Conservation (phyloP, 30 jellyfish, hydroid and myxozoan genomes). For the Nemopilema nomurai region DNA sequence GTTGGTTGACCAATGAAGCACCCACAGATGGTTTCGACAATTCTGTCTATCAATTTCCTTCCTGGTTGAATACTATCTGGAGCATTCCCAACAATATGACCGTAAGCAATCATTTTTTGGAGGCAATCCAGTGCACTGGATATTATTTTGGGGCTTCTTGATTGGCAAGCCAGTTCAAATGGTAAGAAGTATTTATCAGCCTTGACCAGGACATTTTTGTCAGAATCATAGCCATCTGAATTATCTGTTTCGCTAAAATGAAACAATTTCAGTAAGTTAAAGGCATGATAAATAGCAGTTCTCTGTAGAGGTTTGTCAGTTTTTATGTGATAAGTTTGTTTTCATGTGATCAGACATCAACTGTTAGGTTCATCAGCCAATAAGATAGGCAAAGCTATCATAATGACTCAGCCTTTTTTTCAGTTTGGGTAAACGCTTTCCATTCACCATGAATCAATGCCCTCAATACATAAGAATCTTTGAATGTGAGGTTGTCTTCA, state of each 20-base stretch:
- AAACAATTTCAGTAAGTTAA: no score
- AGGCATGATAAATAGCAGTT: no score
- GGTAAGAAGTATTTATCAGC: constrained; percentile 94
- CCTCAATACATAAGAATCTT: no score
- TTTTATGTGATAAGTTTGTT: no score
- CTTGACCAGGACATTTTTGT: constrained; percentile 45
- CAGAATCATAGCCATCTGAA: constrained; percentile 53
- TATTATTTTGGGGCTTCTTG: constrained; percentile 88
- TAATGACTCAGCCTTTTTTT: no score
- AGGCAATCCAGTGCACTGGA: constrained; percentile 93
- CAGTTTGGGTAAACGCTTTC: no score
- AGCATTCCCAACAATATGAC: constrained; percentile 88
- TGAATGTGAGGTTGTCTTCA: no score
- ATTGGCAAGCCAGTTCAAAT: constrained; percentile 95
- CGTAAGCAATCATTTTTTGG: constrained; percentile 98
- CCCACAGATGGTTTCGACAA: constrained; percentile 84
- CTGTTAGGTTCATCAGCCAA: no score
- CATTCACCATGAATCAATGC: no score
- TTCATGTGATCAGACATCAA: no score
- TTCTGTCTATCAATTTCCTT: constrained; percentile 78
- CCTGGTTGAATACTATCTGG: constrained; percentile 93
- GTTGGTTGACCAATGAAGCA: constrained; percentile 89
- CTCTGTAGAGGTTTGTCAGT: no score
- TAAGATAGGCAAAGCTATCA: no score
- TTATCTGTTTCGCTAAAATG: constrained; percentile 40